Evolutionary conservation across 2,888 invertebrate species (phyloP).

Genomic region (Ichneumoninae sp.): DNA sequence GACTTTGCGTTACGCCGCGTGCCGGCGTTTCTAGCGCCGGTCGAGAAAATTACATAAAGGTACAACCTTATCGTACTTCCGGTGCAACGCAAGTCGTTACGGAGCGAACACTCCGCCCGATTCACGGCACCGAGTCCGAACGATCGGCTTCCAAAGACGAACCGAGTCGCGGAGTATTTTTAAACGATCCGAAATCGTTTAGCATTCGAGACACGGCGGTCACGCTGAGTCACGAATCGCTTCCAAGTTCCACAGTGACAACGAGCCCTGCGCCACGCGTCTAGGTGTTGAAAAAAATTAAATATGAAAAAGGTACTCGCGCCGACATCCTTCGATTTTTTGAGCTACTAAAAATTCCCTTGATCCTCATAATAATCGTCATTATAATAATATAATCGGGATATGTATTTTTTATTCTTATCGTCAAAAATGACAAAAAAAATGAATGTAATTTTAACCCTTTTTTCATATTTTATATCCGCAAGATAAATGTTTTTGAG

Average conservation of each 20-base stretch:
- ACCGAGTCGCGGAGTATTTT: not conserved
- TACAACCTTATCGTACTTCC: constrained; percentile 49
- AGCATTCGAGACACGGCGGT: constrained; percentile 29
- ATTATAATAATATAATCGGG: no score
- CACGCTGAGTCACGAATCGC: constrained; percentile 29
- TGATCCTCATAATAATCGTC: no score
- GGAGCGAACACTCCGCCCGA: not conserved
- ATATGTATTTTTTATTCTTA: no score
- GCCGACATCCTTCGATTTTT: not conserved
- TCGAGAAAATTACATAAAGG: constrained; percentile 55
- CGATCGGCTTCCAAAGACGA: constrained; percentile 4
- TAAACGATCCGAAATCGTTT: constrained; percentile 34
- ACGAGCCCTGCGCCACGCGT: constrained; percentile 1
- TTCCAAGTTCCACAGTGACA: constrained; percentile 25
- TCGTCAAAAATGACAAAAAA: no score
- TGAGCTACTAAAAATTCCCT: not conserved
- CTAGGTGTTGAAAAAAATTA: not conserved
- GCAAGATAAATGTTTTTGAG: not conserved
- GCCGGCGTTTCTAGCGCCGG: constrained; percentile 17
- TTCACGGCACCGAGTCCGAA: not conserved
- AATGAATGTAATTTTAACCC: no score
- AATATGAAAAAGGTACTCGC: no score
- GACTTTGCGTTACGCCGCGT: constrained; percentile 40
- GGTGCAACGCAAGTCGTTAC: constrained; percentile 29
- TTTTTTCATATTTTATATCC: not conserved